Evolutionary conservation across 2,113 vertebrate species (phyloP).

Genomic region (Pseudopodoces humilis): DNA sequence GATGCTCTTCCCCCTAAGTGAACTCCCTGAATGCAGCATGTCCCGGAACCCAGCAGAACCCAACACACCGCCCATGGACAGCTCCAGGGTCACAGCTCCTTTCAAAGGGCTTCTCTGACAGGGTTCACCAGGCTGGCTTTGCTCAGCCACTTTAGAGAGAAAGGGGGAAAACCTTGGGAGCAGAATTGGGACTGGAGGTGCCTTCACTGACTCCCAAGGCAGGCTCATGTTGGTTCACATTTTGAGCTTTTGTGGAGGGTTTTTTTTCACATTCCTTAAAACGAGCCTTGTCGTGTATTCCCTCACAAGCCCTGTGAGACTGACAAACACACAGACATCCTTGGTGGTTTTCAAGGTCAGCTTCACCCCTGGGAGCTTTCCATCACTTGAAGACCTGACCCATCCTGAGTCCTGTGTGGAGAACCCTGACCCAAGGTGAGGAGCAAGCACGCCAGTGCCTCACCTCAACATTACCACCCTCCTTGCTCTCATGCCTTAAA

Average conservation of each 20-base stretch:
- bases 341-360: not conserved
- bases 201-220: not conserved
- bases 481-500: not conserved
- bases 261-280: not conserved
- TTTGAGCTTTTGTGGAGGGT: not conserved
- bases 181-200: not conserved
- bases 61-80: not conserved
- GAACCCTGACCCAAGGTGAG: not conserved
- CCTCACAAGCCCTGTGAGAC: fast-evolving
- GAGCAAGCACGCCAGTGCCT: not conserved
- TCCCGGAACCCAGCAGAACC: not conserved
- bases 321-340: not conserved
- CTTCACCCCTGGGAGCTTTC: not conserved
- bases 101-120: not conserved
- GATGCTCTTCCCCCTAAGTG: not conserved
- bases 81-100: not conserved
- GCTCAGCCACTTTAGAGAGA: not conserved
- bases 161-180: not conserved
- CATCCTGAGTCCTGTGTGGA: not conserved
- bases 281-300: not conserved
- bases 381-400: not conserved
- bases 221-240: not conserved
- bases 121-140: not conserved
- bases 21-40: not conserved
- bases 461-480: not conserved